These are phyloP conservation scores for Callipepla squamata DNA, from an alignment of 2,113 vertebrate genomes.

Conservation along the genomic window DNA sequence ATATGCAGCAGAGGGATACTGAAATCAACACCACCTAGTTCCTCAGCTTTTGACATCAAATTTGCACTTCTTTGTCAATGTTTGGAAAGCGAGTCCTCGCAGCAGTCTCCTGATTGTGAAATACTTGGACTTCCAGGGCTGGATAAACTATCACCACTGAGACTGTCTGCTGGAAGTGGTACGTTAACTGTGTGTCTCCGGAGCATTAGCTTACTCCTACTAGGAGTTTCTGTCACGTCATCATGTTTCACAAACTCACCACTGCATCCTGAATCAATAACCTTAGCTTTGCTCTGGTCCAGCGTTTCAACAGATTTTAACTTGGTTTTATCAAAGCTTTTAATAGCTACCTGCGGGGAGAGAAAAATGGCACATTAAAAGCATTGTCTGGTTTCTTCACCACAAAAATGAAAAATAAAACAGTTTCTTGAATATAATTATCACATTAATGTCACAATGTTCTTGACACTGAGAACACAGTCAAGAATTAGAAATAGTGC, in stretches of 20 bases:
- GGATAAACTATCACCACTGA: background rate
- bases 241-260: background rate
- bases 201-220: constrained; percentile 52
- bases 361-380: background rate
- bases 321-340: constrained; percentile 69
- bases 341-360: constrained; percentile 73
- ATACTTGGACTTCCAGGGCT: background rate
- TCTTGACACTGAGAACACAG: background rate
- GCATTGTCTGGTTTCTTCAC: background rate
- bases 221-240: background rate
- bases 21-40: background rate
- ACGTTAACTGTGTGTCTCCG: constrained; percentile 79
- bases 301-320: constrained; percentile 67
- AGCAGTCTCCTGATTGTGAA: background rate
- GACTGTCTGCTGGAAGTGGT: background rate
- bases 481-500: background rate
- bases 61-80: background rate
- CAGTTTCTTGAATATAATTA: background rate
- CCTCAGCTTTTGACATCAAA: background rate
- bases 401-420: background rate
- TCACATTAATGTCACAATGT: background rate
- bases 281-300: constrained; percentile 53
- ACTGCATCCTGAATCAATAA: background rate
- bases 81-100: background rate
- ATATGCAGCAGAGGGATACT: background rate